Percentiles rank a stretch among this genome's conserved stretches.
phyloP scores from a whole-genome alignment of 2,888 invertebrate genomes.

The Cetonia aurata region DNA sequence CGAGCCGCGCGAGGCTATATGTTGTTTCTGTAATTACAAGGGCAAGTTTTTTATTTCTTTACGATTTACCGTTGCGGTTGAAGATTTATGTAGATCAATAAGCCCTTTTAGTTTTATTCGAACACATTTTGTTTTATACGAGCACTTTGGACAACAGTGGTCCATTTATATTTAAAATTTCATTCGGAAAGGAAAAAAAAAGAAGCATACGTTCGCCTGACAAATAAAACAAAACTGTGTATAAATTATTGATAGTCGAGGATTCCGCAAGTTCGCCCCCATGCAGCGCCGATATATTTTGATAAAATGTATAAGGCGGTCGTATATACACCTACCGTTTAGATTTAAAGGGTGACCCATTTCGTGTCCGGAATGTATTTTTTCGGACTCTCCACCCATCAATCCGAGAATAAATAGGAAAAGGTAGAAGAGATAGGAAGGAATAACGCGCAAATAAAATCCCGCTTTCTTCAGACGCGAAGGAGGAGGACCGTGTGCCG shows the following conservation, averaged over 20 bases:
- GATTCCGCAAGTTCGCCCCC: constrained; percentile 54
- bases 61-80: no score
- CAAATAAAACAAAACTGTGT: constrained; percentile 61
- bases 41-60: no score
- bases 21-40: no score
- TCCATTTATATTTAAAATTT: constrained; percentile 65
- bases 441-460: constrained; percentile 51
- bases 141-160: constrained; percentile 56
- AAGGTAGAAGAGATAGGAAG: constrained; percentile 31
- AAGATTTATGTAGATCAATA: no score
- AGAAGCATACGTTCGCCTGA: constrained; percentile 61
- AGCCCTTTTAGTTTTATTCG: no score
- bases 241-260: constrained; percentile 61
- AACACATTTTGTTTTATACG: background rate
- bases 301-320: constrained; percentile 59
- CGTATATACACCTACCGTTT: constrained; percentile 53
- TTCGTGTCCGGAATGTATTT: constrained; percentile 60
- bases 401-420: constrained; percentile 49
- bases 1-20: no score
- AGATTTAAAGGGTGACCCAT: constrained; percentile 57
- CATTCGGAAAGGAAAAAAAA: constrained; percentile 56
- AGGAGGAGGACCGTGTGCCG: constrained; percentile 13
- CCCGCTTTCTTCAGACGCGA: constrained; percentile 50
- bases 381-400: constrained; percentile 57
- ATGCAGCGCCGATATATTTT: constrained; percentile 62